Percentiles rank a stretch among this genome's conserved stretches.
These are phyloP conservation scores for Laothoe populi DNA, from an alignment of 2,888 invertebrate species.

Conservation along the genomic window DNA sequence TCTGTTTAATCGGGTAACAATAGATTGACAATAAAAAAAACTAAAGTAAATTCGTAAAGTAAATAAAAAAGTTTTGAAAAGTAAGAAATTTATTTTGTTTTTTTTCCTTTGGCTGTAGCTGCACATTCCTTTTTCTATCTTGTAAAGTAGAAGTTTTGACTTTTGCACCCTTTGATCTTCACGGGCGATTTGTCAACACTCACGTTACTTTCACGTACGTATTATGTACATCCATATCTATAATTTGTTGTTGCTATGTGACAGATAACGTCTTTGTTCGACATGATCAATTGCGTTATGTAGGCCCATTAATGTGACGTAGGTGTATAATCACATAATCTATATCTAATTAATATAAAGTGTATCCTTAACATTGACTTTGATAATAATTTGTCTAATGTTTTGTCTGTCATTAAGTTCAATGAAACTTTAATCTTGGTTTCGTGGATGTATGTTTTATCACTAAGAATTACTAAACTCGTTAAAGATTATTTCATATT, in stretches of 20 bases:
- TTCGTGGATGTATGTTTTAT: background rate
- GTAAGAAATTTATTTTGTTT: too few relatives aligned
- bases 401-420: background rate
- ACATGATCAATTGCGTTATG: conserved; percentile 14
- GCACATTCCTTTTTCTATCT: too few relatives aligned
- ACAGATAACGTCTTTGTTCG: conserved; percentile 8
- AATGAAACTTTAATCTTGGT: conserved; percentile 4
- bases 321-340: conserved; percentile 1
- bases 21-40: too few relatives aligned
- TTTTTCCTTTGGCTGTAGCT: too few relatives aligned
- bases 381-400: conserved; percentile 19
- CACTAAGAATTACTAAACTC: background rate
- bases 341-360: background rate
- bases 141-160: too few relatives aligned
- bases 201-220: background rate
- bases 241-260: conserved; percentile 7
- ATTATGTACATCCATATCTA: background rate
- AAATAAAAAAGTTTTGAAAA: too few relatives aligned
- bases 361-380: conserved; percentile 41
- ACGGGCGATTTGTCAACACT: too few relatives aligned
- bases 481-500: background rate
- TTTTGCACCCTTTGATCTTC: too few relatives aligned
- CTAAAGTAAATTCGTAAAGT: too few relatives aligned
- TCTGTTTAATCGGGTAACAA: too few relatives aligned
- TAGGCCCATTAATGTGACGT: conserved; percentile 2